Evolutionary conservation across 2,888 invertebrate species (phyloP), one percentile per base, ranked within the genome.

Genomic region (Anorthoa munda): DNA sequence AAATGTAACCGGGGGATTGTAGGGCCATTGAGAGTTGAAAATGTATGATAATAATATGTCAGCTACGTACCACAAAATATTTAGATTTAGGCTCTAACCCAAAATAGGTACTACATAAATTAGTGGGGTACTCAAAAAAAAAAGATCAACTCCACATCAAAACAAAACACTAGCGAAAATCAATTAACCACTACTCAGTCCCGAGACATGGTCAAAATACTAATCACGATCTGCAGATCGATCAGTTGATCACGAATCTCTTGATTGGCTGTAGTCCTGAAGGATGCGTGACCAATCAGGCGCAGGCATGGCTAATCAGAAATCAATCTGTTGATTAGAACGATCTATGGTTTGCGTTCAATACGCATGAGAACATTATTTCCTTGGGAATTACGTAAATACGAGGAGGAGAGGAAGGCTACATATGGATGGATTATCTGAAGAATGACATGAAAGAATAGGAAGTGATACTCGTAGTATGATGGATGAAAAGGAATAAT

Each of bases 291-390:
- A 72, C 80, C 58, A 72, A 85, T 78, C 64, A 72, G 56, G 21
- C 82, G 66, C 70, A 74, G 31, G 72, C 75, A 75, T 75, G 58
- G 23, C 69, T 63, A 86, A 85, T 86, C 72, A 21, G 66, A 72
- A 86, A 86, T 79, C 69, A 75, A 78, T 86, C 84, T 77, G 79
- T 79, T 79, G 66, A 82, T 79, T 84, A 72, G 31, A 73, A 69
- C 63, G 51, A 58, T 69, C 64, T 23, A 31, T 31, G 66, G 53
- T 71, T 72, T 56, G 56, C 59, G 68, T 60, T 58, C 23, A 53
- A 79, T 31, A 31, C 53, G 55, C 60, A 69, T 83, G 84, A 71
- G 86, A 81, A 70, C 15, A 64, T 72, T 65, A 48, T 82, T 67
- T 60, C 39, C 51, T 45, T 59, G 21, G 66, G 4, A 13, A 46